A percentile compares a stretch with the other conserved stretches of the same genome.
phyloP scores from a whole-genome alignment of 2,888 invertebrate species.

The Mesochorus sp. region DNA sequence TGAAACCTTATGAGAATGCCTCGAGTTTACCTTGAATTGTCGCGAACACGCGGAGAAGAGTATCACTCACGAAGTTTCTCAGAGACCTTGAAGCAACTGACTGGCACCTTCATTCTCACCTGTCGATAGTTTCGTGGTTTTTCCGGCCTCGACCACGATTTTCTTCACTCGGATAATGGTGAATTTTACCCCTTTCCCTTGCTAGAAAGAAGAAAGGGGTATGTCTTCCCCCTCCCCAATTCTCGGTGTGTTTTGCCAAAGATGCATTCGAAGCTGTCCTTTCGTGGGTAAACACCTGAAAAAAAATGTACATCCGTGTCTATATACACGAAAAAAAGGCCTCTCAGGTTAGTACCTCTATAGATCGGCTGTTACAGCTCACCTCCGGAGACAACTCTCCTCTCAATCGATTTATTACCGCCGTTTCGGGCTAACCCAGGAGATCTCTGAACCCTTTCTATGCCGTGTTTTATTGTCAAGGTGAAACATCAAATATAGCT shows the following conservation, averaged over 20 bases:
- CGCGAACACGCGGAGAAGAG: slow-evolving; percentile 34
- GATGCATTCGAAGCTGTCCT: slow-evolving; percentile 25
- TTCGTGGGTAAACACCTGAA: background rate
- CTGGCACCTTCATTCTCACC: slow-evolving; percentile 74
- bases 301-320: slow-evolving; percentile 12
- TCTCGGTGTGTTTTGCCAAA: slow-evolving; percentile 16
- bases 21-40: slow-evolving; percentile 59
- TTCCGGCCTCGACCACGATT: slow-evolving; percentile 70
- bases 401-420: slow-evolving; percentile 68
- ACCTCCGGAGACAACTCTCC: slow-evolving; percentile 44
- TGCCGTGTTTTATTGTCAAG: slow-evolving; percentile 72
- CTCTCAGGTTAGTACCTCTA: slow-evolving; percentile 33
- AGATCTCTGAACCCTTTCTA: slow-evolving; percentile 65
- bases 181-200: slow-evolving; percentile 73
- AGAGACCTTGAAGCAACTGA: slow-evolving; percentile 76
- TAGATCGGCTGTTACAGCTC: slow-evolving; percentile 31
- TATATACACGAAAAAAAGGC: slow-evolving; percentile 18
- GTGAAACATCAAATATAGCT: slow-evolving; percentile 63
- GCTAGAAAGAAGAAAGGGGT: slow-evolving; percentile 47
- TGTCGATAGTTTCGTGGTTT: slow-evolving; percentile 74
- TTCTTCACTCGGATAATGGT: slow-evolving; percentile 72
- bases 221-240: slow-evolving; percentile 30
- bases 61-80: slow-evolving; percentile 67
- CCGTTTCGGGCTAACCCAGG: slow-evolving; percentile 54
- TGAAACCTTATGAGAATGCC: slow-evolving; percentile 54